Evolutionary conservation across 2,797 vertebrate genomes (phyloP), one percentile per base, ranked within the genome.

Genomic region (Sylvia borin): DNA sequence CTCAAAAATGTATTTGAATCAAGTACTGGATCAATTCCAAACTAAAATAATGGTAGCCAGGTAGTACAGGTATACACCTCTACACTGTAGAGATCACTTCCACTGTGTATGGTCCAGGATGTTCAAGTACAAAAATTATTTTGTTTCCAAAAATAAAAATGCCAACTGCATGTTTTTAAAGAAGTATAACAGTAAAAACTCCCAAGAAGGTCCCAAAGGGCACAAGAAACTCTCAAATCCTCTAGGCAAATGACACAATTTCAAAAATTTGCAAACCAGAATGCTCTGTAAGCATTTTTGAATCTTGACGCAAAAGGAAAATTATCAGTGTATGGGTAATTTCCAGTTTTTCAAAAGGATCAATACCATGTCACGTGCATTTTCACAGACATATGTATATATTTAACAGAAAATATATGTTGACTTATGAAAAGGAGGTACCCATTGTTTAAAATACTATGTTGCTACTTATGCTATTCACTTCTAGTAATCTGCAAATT

Each of bases 1-100:
- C n/a, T 94, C 64, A 92, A 78, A 96, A 93, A 93, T 75, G 32
- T 60, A 54, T 47, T 53, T 82, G 45, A 94, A 88, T 70, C 34
- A 93, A 84, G 38, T 58, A 48, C 42, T 96, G 94, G 88, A 95
- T 90, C 25, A 27, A 7, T 89, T 96, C 93, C 95, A 95, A 92
- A 74, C 13, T 51, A 68, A 93, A 85, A 34, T 66, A 84, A 73
- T 64, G 61, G 21, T 79, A 84, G 32, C 17, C 79, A 68, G 25
- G 77, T 71, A 64, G 20, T 71, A 57, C 16, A 77, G 51, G 14
- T 22, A 66, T 50, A 27, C 3, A 42, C 3, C 27, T 74, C 42
- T 36, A 38, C 2, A 18, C 21, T 64, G 27, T 16, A 84, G 27
- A 84, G 32, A 88, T 40, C 15, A 54, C 12, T 79, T 92, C 22